Base-by-base conservation (phyloP, 2,113 vertebrate species). In the Propithecus coquereli region DNA sequence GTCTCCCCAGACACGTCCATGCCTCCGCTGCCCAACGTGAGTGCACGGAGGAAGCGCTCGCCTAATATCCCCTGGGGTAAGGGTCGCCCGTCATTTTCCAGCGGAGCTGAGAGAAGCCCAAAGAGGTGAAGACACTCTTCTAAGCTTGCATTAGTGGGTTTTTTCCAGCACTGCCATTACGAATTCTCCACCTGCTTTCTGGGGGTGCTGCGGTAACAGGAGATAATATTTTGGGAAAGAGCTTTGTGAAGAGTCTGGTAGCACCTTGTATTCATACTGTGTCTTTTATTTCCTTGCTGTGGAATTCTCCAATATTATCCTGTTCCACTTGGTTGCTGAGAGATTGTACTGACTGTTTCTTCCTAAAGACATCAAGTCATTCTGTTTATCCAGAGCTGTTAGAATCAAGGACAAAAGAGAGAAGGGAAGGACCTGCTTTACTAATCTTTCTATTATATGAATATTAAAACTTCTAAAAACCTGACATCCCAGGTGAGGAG, bases 391-490 rank as follows among this genome's bases (percentile, higher is more conserved):
- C 54, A 74, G 40, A 87, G 22, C 17, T 22, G 37, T 82, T 52
- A 68, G 50, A 83, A 65, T 43, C 50, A 37, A 83, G 37, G 80
- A 63, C 52, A 65, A 71, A 43, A 45, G 59, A 70, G 54, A 77
- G 30, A 61, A 22, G 30, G 23, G 50, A 70, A 76, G 20, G 18
- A 8, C 16, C 66, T 22, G 32, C 54, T 82, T 92, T 0, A 16
- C 45, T 63, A 32, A 68, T 66, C 68, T 86, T 82, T 73, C 61
- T 54, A 20, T 61, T 32, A n/a, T 23, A 12, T 12, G 25, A 61
- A 37, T 43, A 87, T 63, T 83, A 88, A 90, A 68, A 34, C 61
- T 70, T 90, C 37, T 73, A 96, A 92, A 68, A 92, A 63, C 5
- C 22, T 83, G 85, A 23, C 47, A 54, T 47, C 43, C 43, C 25